Conservation (phyloP, 1,140 invertebrate genomes). For the Plutomurus gul region DNA sequence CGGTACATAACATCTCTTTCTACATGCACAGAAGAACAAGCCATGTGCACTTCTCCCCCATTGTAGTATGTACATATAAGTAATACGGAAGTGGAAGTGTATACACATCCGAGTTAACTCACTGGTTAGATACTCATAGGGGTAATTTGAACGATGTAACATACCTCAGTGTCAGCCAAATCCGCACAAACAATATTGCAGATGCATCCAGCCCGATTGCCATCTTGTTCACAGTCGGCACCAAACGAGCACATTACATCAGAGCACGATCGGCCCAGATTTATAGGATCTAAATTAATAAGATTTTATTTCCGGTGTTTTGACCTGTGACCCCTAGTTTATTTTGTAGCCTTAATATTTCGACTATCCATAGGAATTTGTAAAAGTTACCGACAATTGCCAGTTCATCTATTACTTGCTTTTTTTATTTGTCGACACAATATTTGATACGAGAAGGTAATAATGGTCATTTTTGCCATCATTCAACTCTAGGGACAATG, state of each 20-base stretch:
- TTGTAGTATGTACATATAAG: too few relatives aligned
- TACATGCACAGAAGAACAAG: not conserved
- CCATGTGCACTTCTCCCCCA: too few relatives aligned
- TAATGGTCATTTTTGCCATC: conserved; percentile 6
- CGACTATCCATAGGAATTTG: too few relatives aligned
- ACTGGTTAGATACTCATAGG: too few relatives aligned
- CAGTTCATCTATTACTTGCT: not conserved
- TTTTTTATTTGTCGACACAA: not conserved
- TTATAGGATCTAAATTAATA: conserved; percentile 44
- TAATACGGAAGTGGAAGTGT: too few relatives aligned
- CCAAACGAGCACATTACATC: conserved; percentile 81
- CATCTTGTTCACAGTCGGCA: conserved; percentile 75
- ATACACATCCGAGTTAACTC: too few relatives aligned
- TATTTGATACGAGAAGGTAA: conserved; percentile 20
- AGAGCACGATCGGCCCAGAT: conserved; percentile 61
- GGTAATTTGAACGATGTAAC: not conserved
- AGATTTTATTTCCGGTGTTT: too few relatives aligned
- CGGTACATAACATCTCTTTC: not conserved
- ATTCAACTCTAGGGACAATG: conserved; percentile 23
- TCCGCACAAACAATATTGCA: conserved; percentile 51
- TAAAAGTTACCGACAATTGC: not conserved
- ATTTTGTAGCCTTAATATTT: too few relatives aligned
- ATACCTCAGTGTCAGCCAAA: conserved; percentile 47
- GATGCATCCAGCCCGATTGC: conserved; percentile 70
- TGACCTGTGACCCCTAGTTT: too few relatives aligned